phyloP scores from a whole-genome alignment of 2,797 vertebrate genomes.

The Harpagifer antarcticus region DNA sequence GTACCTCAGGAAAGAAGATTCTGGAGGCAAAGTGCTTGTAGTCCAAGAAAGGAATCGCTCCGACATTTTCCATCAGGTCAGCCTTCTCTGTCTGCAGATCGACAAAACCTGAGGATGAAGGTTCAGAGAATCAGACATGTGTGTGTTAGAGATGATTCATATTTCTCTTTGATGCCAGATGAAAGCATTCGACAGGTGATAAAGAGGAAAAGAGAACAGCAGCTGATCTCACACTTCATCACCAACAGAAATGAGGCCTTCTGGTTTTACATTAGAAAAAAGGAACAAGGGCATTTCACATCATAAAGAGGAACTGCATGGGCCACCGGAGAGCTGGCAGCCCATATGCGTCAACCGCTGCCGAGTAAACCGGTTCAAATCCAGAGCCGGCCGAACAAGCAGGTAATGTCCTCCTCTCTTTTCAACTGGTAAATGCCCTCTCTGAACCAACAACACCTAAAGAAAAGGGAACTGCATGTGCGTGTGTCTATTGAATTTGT shows the following conservation, averaged over 20 bases:
- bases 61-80: slow-evolving; percentile 91
- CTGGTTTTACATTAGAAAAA: neutral
- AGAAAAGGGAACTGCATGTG: neutral
- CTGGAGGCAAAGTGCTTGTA: slow-evolving; percentile 97
- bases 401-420: too few species aligned
- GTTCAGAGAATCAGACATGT: neutral
- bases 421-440: too few species aligned
- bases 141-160: fast-evolving
- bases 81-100: slow-evolving; percentile 95
- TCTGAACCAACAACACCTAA: too few species aligned
- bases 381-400: too few species aligned
- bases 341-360: too few species aligned
- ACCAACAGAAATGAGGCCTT: too few species aligned
- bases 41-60: slow-evolving; percentile 95
- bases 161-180: neutral
- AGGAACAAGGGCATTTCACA: neutral
- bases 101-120: slow-evolving; percentile 90
- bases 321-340: too few species aligned
- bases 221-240: too few species aligned
- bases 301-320: neutral
- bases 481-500: neutral
- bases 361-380: too few species aligned
- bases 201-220: slow-evolving; percentile 21
- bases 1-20: slow-evolving; percentile 97
- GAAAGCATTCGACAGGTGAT: neutral